These are phyloP conservation scores for Anableps anableps DNA, from an alignment of 2,797 vertebrate species.

Conservation along the genomic window DNA sequence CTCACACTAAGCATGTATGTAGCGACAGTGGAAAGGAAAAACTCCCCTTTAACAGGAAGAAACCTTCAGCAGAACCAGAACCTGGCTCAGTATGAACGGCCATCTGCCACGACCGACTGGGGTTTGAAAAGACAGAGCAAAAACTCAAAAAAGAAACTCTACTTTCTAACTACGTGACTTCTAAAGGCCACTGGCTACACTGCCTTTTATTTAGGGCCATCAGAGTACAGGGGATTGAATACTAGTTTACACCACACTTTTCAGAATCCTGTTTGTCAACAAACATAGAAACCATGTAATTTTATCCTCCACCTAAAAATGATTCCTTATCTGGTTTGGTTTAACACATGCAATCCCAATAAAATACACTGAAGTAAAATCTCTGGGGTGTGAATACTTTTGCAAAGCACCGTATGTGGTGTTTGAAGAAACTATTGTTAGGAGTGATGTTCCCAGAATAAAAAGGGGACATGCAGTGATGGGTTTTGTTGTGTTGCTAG, in stretches of 20 bases:
- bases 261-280: not conserved
- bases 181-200: not conserved
- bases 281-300: not conserved
- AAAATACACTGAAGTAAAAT: not conserved
- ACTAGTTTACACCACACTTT: not conserved
- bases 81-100: too few relatives aligned
- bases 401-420: not conserved
- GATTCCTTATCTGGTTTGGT: not conserved
- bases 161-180: too few relatives aligned
- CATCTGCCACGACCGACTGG: too few relatives aligned
- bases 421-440: not conserved
- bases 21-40: too few relatives aligned
- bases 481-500: constrained; percentile 66
- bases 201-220: not conserved
- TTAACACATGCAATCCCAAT: not conserved
- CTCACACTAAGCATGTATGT: too few relatives aligned
- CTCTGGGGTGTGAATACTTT: not conserved
- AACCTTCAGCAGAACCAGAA: too few relatives aligned
- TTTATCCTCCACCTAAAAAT: not conserved
- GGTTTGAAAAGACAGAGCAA: too few relatives aligned
- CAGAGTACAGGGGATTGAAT: not conserved
- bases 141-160: too few relatives aligned
- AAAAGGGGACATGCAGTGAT: not conserved
- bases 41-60: too few relatives aligned
- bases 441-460: not conserved